Evolutionary conservation across 2,113 vertebrate species (phyloP).

Genomic region (Scomber scombrus): DNA sequence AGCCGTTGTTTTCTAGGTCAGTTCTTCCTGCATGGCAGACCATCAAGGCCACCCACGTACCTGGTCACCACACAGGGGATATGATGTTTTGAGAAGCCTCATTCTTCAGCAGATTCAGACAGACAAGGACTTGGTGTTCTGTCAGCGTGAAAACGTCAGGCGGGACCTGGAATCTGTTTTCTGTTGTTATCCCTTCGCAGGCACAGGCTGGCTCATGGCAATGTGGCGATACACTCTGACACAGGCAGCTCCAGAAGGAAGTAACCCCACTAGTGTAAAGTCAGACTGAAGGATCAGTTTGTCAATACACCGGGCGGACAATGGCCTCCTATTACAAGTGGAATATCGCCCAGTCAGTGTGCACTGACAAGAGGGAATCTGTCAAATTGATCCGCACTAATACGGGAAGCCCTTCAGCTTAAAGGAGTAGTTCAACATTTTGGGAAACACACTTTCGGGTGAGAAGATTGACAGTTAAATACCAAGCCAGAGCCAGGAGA

Average conservation of each 20-base stretch:
- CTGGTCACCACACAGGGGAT: constrained; percentile 56
- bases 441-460: too few species aligned
- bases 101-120: constrained; percentile 68
- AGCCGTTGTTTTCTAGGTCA: constrained; percentile 71
- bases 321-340: constrained; percentile 13
- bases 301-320: constrained; percentile 37
- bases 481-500: too few species aligned
- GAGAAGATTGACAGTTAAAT: too few species aligned
- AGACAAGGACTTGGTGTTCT: constrained; percentile 71
- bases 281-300: constrained; percentile 43
- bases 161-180: constrained; percentile 66
- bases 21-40: constrained; percentile 63
- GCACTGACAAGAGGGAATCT: background rate
- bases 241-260: constrained; percentile 24
- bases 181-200: constrained; percentile 54
- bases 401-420: too few species aligned
- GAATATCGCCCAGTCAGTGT: background rate
- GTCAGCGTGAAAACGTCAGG: constrained; percentile 66
- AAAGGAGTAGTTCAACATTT: too few species aligned
- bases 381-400: background rate
- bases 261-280: background rate
- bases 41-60: constrained; percentile 72
- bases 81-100: constrained; percentile 56
- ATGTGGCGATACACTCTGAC: constrained; percentile 49
- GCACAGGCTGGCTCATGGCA: constrained; percentile 53